A percentile compares a stretch with the other conserved stretches of the same genome.
Conservation (phyloP, 2,888 invertebrate genomes). For the Pterostichus niger region DNA sequence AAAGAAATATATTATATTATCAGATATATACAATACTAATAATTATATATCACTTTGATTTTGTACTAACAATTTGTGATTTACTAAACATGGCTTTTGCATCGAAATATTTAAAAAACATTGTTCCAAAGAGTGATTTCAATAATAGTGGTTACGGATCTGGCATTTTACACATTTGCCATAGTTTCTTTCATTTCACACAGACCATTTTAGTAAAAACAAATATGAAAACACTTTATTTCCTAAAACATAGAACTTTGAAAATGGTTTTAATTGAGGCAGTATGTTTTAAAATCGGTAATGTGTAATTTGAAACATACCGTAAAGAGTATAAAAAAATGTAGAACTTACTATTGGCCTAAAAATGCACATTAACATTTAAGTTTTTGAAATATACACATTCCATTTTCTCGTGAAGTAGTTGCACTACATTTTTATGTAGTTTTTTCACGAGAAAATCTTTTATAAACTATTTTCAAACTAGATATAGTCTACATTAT, state of each 20-base stretch:
- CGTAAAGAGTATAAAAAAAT: conserved; percentile 27
- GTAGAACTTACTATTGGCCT: conserved; percentile 56
- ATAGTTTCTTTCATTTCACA: neutral
- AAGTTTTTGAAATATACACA: conserved; percentile 61
- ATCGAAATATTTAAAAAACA: conserved; percentile 63
- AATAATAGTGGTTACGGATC: conserved; percentile 55
- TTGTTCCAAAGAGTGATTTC: conserved; percentile 64
- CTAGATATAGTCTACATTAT: conserved; percentile 56
- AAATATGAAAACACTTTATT: neutral
- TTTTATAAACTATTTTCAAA: conserved; percentile 57
- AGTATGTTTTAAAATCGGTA: conserved; percentile 15
- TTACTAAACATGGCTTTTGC: conserved; percentile 60
- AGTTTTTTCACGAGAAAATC: conserved; percentile 49
- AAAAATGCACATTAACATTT: conserved; percentile 57
- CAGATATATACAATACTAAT: conserved; percentile 53
- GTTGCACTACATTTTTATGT: conserved; percentile 54
- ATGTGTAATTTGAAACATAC: conserved; percentile 37
- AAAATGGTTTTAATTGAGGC: neutral
- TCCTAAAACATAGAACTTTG: neutral
- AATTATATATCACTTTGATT: conserved; percentile 58
- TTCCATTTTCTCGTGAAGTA: conserved; percentile 55
- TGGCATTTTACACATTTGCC: conserved; percentile 49
- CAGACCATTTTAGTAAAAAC: neutral
- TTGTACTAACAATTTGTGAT: conserved; percentile 60
- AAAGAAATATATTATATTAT: conserved; percentile 50